A percentile compares a stretch with the other conserved stretches of the same genome.
phyloP scores from a whole-genome alignment of 2,888 invertebrate genomes.

The Mesorhabditis spiculigera region DNA sequence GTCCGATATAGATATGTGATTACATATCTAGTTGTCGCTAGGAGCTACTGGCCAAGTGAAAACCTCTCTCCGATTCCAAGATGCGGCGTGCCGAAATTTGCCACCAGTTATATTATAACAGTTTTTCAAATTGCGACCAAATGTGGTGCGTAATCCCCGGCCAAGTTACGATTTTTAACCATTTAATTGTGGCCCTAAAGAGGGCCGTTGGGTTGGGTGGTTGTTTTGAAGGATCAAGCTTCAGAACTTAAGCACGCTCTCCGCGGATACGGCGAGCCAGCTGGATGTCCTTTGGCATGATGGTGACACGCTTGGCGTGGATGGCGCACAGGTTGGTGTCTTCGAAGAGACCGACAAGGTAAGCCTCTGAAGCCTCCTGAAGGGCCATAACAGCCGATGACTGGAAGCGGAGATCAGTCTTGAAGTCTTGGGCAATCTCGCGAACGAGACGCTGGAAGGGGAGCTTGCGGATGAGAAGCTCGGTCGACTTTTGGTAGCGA shows the following conservation, averaged over 20 bases:
- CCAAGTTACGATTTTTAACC: too few species aligned
- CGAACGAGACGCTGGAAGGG: conserved; percentile 76
- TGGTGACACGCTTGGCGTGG: conserved; percentile 92
- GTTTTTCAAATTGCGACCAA: too few species aligned
- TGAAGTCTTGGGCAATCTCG: conserved; percentile 40
- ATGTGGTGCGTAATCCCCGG: too few species aligned
- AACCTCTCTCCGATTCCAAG: too few species aligned
- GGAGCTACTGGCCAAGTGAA: too few species aligned
- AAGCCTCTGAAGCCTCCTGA: conserved; percentile 69
- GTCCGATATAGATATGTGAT: too few species aligned
- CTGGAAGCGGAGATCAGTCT: conserved; percentile 75
- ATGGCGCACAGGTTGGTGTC: conserved; percentile 96
- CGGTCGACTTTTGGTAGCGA: conserved; percentile 91
- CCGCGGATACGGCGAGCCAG: conserved; percentile 64
- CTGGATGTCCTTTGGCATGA: conserved; percentile 75
- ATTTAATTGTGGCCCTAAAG: conserved; percentile 33
- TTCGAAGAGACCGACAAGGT: conserved; percentile 89
- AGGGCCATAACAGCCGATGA: conserved; percentile 85
- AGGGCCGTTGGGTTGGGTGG: conserved; percentile 40
- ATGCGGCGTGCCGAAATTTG: too few species aligned
- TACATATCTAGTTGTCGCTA: too few species aligned
- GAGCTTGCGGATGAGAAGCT: conserved; percentile 64
- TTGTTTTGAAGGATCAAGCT: neutral
- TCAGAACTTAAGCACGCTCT: conserved; percentile 59
- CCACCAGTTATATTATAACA: too few species aligned